Evolutionary conservation across 2,797 vertebrate genomes (phyloP).

Genomic region (Sus cebifrons): DNA sequence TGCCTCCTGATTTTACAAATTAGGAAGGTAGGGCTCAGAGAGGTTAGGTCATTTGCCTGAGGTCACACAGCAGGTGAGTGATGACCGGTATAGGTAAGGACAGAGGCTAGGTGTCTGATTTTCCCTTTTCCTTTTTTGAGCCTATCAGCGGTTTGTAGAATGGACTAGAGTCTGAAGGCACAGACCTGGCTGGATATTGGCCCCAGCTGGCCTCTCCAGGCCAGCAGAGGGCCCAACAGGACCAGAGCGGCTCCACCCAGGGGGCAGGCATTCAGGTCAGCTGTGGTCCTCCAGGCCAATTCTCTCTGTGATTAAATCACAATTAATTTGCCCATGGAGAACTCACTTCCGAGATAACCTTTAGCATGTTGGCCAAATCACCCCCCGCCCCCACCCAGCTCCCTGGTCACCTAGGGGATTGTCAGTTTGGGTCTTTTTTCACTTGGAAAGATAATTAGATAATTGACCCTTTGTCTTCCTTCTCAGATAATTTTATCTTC

Average conservation of each 20-base stretch:
- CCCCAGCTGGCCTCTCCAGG: not conserved
- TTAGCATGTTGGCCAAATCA: not conserved
- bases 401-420: not conserved
- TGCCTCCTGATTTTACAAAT: not conserved
- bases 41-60: not conserved
- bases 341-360: not conserved
- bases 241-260: not conserved
- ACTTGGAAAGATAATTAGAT: not conserved
- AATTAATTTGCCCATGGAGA: not conserved
- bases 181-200: not conserved
- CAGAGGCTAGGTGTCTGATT: not conserved
- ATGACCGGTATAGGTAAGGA: not conserved
- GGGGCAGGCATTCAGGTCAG: not conserved
- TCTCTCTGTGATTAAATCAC: not conserved
- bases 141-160: not conserved
- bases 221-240: not conserved
- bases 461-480: constrained; percentile 6
- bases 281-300: no score
- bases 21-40: not conserved
- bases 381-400: not conserved
- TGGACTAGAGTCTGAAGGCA: not conserved
- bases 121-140: not conserved
- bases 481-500: not conserved
- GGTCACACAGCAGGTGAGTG: not conserved
- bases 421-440: not conserved